Base-by-base conservation (phyloP, 2,888 invertebrate genomes). In the Pseudococcus viburni region DNA sequence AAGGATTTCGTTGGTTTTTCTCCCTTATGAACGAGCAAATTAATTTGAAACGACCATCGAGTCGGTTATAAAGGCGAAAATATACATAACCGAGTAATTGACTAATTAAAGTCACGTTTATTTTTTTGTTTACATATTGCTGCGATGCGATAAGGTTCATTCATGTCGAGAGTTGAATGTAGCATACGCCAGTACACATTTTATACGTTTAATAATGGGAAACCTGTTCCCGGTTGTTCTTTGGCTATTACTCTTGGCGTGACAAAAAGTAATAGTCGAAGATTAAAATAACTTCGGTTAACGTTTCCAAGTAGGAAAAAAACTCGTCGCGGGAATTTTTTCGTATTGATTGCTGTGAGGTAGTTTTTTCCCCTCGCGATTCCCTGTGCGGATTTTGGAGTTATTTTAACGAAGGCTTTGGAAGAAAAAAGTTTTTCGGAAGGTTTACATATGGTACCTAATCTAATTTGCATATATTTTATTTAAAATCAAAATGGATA, bases 101-200 rank as follows among this genome's bases (percentile, higher is more conserved):
- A 73, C 33, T 73, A 73, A 73, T 73, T 73, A 73, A 73, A 73
- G 73, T 73, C 73, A 33, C 73, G 73, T 73, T 73, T 73, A 73
- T 73, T 73, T 73, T 73, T 73, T 73, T 73, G 73, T 73, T 73
- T 73, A 73, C 73, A 33, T 12, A 33, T 73, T 12, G 68, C 33
- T 33, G 3, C 12, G 51, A 4, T 51, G 15, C 51, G 73, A 73
- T 73, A 73, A 73, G 33, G 33, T 33, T 73, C 33, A 73, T 73
- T 73, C 73, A 73, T 73, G 33, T 73, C 17, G 73, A 3, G 73
- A 64, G 22, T 9, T 64, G 64, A 64, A 22, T 15, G 48, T 51
- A 51, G 15, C 48, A 15, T 51, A 12, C 0, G 11, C 48, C 15
- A 15, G 48, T 51, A 51, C 48, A 51, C 48, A 51, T 59, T 64